Evolutionary conservation across 1,140 invertebrate species (phyloP).

Genomic region (Nebria ingens): DNA sequence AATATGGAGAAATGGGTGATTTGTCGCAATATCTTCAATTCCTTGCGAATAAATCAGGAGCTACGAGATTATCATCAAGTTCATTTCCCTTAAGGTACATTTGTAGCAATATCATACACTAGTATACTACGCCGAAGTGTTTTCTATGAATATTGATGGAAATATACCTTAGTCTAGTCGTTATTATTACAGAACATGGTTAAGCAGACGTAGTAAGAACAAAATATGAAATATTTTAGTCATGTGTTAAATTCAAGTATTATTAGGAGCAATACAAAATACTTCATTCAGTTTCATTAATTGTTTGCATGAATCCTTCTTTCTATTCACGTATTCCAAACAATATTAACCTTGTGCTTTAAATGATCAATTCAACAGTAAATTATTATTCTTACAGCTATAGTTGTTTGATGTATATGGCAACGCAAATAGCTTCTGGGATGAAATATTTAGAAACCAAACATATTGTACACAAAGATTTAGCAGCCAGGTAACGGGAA

Average conservation of each 20-base stretch:
- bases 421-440: conserved; percentile 74
- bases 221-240: too few relatives aligned
- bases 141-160: too few relatives aligned
- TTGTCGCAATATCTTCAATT: conserved; percentile 61
- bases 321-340: not conserved
- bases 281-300: too few relatives aligned
- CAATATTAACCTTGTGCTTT: not conserved
- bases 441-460: conserved; percentile 76
- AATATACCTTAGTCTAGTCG: too few relatives aligned
- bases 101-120: conserved; percentile 4
- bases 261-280: too few relatives aligned
- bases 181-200: too few relatives aligned
- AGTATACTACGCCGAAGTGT: too few relatives aligned
- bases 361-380: not conserved
- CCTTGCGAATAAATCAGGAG: conserved; percentile 30
- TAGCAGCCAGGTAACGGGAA: conserved; percentile 59
- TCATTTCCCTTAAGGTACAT: conserved; percentile 28
- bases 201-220: too few relatives aligned
- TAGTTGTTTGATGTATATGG: conserved; percentile 68
- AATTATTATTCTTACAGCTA: conserved; percentile 47
- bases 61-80: conserved; percentile 23
- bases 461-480: conserved; percentile 66
- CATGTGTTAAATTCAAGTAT: too few relatives aligned
- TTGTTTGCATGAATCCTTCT: conserved; percentile 8
- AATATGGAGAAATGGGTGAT: conserved; percentile 73